Base-by-base conservation (phyloP, 2,797 vertebrate genomes). In the Halcyon leucocephala region DNA sequence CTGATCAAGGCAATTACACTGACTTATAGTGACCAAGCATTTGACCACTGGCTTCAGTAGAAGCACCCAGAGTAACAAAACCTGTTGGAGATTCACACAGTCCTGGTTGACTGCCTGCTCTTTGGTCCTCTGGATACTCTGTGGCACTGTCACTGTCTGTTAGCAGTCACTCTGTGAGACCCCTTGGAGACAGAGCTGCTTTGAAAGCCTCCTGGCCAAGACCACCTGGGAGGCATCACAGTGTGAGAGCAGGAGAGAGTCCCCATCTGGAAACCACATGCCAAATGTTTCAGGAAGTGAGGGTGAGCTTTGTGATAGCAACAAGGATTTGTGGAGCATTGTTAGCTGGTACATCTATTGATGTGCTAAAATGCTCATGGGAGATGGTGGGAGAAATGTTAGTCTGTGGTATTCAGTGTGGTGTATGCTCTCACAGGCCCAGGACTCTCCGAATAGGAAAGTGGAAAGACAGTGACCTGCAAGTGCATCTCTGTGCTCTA, bases 181-280 rank as follows among this genome's bases (percentile, higher is more conserved):
- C 0, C 33, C 44, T 57, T 31, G 28, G 37, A 76, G 14, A 41
- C 22, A 60, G 58, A 79, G 46, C 46, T 84, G 31, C 28, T 61
- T 17, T 52, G 41, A 79, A 86, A 91, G 33, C 37, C 20, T 71
- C 49, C 31, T 54, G 86, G 41, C 7, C 74, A 88, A 85, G 87
- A 76, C 15, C 11, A 10, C 2, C 2, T 24, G 26, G 33, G 14
- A 87, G 6, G 12, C 33, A 72, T 37, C 37, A 25, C 26, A 57
- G 4, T 0, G 0, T 17, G 25, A 17, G n/a, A 33, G n/a, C 42
- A 64, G 41, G 44, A 82, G 12, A 24, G 19, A 41, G 9, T 24
- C 42, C 21, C 12, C 6, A 1, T 51, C 29, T 74, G 44, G 64
- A 82, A 82, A 74, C 21, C 60, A 73, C n/a, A 4, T 3, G 5